A percentile compares a stretch with the other conserved stretches of the same genome.
These are phyloP conservation scores for Tragelaphus strepsiceros DNA, from an alignment of 2,113 vertebrate species.

Conservation along the genomic window DNA sequence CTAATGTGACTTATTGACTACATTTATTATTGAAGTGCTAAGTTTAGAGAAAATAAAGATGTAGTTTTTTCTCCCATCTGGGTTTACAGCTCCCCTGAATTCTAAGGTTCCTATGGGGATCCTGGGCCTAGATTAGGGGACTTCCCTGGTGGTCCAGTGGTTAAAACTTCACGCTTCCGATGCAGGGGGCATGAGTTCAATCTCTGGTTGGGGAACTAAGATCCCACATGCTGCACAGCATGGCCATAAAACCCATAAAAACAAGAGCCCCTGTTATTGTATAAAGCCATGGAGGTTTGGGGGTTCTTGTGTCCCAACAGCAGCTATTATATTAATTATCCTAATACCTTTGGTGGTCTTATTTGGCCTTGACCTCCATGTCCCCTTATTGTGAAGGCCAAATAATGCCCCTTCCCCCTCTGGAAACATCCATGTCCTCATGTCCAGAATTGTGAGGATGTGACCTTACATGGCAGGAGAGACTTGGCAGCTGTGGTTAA, in stretches of 20 bases:
- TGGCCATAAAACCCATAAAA: neutral
- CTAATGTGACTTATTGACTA: neutral
- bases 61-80: neutral
- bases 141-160: neutral
- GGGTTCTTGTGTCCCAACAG: neutral
- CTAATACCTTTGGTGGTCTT: neutral
- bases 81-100: neutral
- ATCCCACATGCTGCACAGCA: neutral
- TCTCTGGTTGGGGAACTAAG: neutral
- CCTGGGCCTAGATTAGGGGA: neutral
- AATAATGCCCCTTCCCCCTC: neutral
- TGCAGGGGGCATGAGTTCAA: neutral
- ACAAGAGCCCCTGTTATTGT: neutral
- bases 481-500: neutral
- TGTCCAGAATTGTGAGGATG: neutral
- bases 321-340: neutral
- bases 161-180: neutral
- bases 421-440: neutral
- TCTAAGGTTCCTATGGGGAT: neutral
- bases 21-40: neutral
- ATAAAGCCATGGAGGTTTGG: neutral
- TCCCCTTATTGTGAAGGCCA: neutral
- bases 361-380: neutral
- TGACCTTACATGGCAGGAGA: neutral
- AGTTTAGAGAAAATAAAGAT: neutral